These are phyloP conservation scores for Formica aserva DNA, from an alignment of 2,888 invertebrate species.

Conservation along the genomic window DNA sequence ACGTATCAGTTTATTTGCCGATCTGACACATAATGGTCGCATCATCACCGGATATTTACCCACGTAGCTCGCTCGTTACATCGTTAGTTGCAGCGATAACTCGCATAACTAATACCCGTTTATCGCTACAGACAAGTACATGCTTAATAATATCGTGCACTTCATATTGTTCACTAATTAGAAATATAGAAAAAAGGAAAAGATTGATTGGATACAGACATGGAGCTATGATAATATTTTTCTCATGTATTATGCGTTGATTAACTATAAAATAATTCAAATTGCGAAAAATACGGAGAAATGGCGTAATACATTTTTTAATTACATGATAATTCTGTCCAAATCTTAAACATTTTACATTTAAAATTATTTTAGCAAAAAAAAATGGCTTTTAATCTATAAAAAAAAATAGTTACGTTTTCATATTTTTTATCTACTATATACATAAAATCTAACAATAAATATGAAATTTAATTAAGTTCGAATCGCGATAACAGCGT, in stretches of 20 bases:
- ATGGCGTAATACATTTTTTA: not conserved
- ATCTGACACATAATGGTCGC: slow-evolving; percentile 56
- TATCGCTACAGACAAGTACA: slow-evolving; percentile 68
- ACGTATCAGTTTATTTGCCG: slow-evolving; percentile 67
- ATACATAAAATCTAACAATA: too few relatives aligned
- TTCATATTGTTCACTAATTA: slow-evolving; percentile 59
- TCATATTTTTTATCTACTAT: too few relatives aligned
- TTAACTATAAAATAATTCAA: not conserved
- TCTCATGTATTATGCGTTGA: slow-evolving; percentile 43
- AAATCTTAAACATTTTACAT: too few relatives aligned
- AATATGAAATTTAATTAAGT: too few relatives aligned
- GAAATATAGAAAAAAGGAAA: slow-evolving; percentile 61
- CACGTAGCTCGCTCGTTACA: slow-evolving; percentile 49
- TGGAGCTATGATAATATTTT: slow-evolving; percentile 49
- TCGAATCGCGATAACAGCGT: too few relatives aligned
- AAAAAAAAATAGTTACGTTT: too few relatives aligned
- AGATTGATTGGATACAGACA: slow-evolving; percentile 61
- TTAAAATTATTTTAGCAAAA: too few relatives aligned
- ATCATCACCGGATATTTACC: slow-evolving; percentile 65
- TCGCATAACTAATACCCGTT: slow-evolving; percentile 72
- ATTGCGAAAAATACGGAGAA: not conserved
- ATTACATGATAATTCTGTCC: not conserved
- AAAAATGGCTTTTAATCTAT: too few relatives aligned
- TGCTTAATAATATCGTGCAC: slow-evolving; percentile 70
- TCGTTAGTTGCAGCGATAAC: slow-evolving; percentile 73